Base-by-base conservation (phyloP, 2,888 invertebrate genomes). In the Ypsolopha sequella region DNA sequence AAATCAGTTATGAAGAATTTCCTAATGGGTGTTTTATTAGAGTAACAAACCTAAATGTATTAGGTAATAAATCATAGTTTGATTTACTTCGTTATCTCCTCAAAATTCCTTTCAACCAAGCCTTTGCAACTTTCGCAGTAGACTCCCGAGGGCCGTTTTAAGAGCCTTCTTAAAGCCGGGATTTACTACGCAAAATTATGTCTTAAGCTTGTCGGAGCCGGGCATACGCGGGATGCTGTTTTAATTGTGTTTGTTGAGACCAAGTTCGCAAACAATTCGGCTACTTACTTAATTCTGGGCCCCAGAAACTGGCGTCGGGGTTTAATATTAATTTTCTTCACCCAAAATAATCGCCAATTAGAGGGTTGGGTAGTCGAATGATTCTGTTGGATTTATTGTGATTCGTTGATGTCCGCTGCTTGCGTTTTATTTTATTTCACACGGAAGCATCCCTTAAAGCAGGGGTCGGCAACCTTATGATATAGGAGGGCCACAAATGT, bases 241-340 rank as follows among this genome's bases (percentile, higher is more conserved):
- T 80, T 80, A 79, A 81, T 80, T 80, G 76, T 79, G 76, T 80
- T 80, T 80, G 47, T 73, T 58, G 61, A 73, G 76, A 75, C 75
- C 72, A 72, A 71, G 70, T 75, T 71, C 65, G 64, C 68, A 70
- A 77, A 74, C 71, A 73, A 66, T 46, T 34, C 46, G 9, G 51
- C 66, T 65, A 72, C 72, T 70, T 70, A 67, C 68, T 69, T 77
- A 73, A 75, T 69, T 64, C 65, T 55, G 60, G 66, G 65, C 51
- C 41, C 24, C 9, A 14, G 44, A 24, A 35, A n/a, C 11, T 43
- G 7, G 44, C 14, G 9, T 8, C 43, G 33, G 49, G 49, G 14
- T 49, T 49, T 49, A 39, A 49, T 49, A 49, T 49, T 49, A 39
- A 49, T 49, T 49, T 49, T 49, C 49, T 49, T 10, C 36, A 7